Evolutionary conservation across 2,113 vertebrate genomes (phyloP).

Genomic region (Salvelinus namaycush): DNA sequence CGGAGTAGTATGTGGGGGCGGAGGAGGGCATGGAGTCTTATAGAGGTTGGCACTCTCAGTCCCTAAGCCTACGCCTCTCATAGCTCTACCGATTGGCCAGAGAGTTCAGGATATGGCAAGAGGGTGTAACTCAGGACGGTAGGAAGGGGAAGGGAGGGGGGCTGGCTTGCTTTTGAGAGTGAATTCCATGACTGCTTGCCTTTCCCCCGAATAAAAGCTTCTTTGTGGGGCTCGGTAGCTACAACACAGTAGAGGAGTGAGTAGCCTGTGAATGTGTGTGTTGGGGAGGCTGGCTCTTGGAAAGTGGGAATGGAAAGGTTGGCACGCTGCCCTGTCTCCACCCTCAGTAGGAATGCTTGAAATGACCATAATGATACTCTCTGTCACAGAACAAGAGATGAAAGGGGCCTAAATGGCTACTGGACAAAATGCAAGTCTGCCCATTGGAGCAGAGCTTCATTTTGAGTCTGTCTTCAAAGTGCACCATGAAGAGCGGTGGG

Average conservation of each 20-base stretch:
- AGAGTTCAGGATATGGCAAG: conserved; percentile 14
- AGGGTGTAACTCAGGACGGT: too few species aligned
- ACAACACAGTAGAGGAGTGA: background rate
- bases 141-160: background rate
- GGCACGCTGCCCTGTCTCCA: conserved; percentile 6
- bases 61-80: conserved; percentile 2
- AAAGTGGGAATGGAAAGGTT: background rate
- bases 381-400: background rate
- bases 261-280: conserved; percentile 24
- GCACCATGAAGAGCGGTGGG: too few species aligned
- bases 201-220: too few species aligned
- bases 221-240: background rate
- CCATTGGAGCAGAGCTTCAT: too few species aligned
- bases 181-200: too few species aligned
- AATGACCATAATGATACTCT: conserved; percentile 5
- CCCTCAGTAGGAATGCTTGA: conserved; percentile 34
- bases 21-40: conserved; percentile 24
- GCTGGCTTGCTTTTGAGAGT: background rate
- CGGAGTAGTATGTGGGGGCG: background rate
- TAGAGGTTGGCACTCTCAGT: conserved; percentile 18
- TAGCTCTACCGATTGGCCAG: conserved; percentile 32
- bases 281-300: background rate
- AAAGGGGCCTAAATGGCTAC: background rate
- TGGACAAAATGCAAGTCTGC: background rate
- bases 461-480: too few species aligned